Percentiles rank a stretch among this genome's conserved stretches.
Conservation (phyloP, 2,797 vertebrate species). For the Peromyscus aztecus region DNA sequence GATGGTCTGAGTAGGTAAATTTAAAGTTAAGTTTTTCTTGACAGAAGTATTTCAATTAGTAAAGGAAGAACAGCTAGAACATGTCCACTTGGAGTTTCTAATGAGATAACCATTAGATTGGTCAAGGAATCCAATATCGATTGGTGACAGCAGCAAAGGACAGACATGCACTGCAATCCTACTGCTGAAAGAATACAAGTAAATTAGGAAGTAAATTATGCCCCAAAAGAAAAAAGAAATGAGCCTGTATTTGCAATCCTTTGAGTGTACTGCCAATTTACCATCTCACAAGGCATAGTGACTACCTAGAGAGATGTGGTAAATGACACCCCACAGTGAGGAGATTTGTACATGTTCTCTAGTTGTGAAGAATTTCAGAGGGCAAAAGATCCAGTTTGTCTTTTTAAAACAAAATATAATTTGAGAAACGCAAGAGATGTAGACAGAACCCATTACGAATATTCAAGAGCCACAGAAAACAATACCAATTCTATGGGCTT, state of each 20-base stretch:
- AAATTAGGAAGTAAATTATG: conserved; percentile 15
- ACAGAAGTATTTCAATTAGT: neutral
- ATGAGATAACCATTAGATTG: neutral
- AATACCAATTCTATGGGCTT: neutral
- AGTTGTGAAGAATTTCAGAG: neutral
- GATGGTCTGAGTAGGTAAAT: neutral
- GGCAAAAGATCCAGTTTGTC: neutral
- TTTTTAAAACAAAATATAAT: neutral
- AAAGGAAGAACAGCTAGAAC: neutral
- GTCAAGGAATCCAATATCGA: conserved; percentile 26
- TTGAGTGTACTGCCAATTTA: neutral
- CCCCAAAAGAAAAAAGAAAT: neutral
- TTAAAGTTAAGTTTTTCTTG: neutral
- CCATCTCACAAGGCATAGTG: neutral
- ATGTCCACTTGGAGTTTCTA: neutral
- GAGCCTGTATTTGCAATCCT: neutral
- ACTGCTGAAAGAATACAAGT: neutral
- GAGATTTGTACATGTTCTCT: neutral
- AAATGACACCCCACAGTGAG: neutral
- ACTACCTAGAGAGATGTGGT: neutral
- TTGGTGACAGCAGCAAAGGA: neutral
- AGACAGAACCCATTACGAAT: neutral
- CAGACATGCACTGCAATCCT: neutral
- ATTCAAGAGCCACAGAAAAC: neutral
- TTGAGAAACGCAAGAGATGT: neutral